These are phyloP conservation scores for Drosophila infuscata DNA, from an alignment of 2,888 invertebrate genomes.

Conservation along the genomic window DNA sequence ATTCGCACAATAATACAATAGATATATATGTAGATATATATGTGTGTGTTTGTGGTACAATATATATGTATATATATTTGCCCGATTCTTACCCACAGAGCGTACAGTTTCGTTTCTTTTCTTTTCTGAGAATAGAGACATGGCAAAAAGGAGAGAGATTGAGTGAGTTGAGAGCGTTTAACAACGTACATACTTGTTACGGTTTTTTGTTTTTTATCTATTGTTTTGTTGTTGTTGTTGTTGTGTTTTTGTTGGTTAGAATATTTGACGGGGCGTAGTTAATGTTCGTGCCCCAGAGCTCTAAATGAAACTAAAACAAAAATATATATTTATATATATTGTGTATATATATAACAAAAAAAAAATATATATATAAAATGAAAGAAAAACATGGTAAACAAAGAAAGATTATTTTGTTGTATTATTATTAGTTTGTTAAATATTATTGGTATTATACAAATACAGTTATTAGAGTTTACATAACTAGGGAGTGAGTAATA, in stretches of 20 bases:
- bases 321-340: slow-evolving; percentile 27
- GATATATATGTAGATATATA: slow-evolving; percentile 15
- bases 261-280: slow-evolving; percentile 42
- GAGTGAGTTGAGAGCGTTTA: slow-evolving; percentile 34
- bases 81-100: slow-evolving; percentile 66
- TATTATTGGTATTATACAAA: slow-evolving; percentile 37
- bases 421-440: slow-evolving; percentile 44
- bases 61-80: slow-evolving; percentile 43
- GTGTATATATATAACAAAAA: not conserved
- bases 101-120: slow-evolving; percentile 44
- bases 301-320: slow-evolving; percentile 58
- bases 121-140: slow-evolving; percentile 53
- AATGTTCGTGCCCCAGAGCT: slow-evolving; percentile 47
- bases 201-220: slow-evolving; percentile 21
- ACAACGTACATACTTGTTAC: slow-evolving; percentile 48
- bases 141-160: slow-evolving; percentile 38
- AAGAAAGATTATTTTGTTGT: slow-evolving; percentile 27
- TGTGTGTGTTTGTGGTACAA: slow-evolving; percentile 22
- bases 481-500: slow-evolving; percentile 29
- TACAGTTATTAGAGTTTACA: slow-evolving; percentile 29
- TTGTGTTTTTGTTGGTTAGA: slow-evolving; percentile 35
- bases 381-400: slow-evolving; percentile 28
- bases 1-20: slow-evolving; percentile 40
- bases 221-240: slow-evolving; percentile 10
- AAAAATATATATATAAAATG: slow-evolving; percentile 8